These are phyloP conservation scores for Sesamia nonagrioides DNA, from an alignment of 1,140 invertebrate species.

Conservation along the genomic window DNA sequence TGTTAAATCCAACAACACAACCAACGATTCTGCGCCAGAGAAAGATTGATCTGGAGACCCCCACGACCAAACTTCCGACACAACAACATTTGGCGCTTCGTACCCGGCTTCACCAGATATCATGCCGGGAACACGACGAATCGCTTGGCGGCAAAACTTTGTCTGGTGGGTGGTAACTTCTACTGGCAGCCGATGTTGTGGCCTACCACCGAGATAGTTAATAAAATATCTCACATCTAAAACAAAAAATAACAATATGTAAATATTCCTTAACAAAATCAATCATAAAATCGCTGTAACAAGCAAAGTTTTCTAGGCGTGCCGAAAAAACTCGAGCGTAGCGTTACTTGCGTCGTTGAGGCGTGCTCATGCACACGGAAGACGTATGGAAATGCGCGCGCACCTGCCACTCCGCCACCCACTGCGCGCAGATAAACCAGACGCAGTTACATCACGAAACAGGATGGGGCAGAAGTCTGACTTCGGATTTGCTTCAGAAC, in stretches of 20 bases:
- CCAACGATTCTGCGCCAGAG: too few species aligned
- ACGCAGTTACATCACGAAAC: conserved; percentile 53
- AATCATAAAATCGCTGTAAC: neutral
- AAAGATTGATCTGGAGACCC: too few species aligned
- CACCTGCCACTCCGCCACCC: conserved; percentile 78
- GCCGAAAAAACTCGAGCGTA: conserved; percentile 48
- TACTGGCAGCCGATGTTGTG: too few species aligned
- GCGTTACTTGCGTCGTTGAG: conserved; percentile 32
- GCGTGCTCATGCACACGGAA: conserved; percentile 67
- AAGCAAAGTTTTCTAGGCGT: neutral
- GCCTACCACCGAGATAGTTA: too few species aligned
- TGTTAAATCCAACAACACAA: too few species aligned
- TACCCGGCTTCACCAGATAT: too few species aligned
- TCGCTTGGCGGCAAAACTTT: too few species aligned
- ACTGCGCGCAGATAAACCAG: conserved; percentile 70
- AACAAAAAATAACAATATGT: neutral
- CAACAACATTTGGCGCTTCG: too few species aligned
- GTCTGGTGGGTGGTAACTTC: too few species aligned
- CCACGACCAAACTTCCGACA: too few species aligned
- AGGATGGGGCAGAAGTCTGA: neutral
- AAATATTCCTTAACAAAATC: neutral
- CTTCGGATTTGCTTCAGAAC: neutral
- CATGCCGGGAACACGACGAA: too few species aligned
- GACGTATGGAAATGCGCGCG: conserved; percentile 73
- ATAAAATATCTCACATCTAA: neutral